phyloP scores from a whole-genome alignment of 2,888 invertebrate species.

The Stenodera caucasica region DNA sequence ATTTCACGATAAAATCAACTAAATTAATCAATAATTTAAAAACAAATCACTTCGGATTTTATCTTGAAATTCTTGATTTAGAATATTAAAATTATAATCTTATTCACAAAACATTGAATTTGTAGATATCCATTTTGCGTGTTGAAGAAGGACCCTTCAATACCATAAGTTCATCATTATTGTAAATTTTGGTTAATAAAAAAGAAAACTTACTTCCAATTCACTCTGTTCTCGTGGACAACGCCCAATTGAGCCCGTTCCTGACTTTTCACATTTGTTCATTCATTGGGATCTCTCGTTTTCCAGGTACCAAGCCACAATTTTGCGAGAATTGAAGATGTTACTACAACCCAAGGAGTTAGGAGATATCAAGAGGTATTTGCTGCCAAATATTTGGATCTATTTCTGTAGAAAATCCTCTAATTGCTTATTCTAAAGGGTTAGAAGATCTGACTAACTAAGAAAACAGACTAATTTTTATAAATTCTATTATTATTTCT shows the following conservation, averaged over 20 bases:
- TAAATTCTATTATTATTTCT: constrained; percentile 41
- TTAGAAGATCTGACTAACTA: neutral
- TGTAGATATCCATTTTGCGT: constrained; percentile 39
- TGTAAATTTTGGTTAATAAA: constrained; percentile 45
- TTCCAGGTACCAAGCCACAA: no score
- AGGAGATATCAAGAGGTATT: no score
- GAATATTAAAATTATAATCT: constrained; percentile 30
- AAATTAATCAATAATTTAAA: constrained; percentile 6
- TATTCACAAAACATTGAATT: constrained; percentile 33
- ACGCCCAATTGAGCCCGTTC: no score
- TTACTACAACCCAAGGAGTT: no score
- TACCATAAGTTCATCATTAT: constrained; percentile 35
- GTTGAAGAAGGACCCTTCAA: constrained; percentile 30
- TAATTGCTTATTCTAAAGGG: no score
- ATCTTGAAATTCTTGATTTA: constrained; percentile 30
- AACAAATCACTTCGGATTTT: constrained; percentile 16
- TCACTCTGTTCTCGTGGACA: neutral
- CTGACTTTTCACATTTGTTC: no score
- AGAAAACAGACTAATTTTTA: constrained; percentile 33
- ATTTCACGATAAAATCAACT: constrained; percentile 14
- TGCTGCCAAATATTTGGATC: no score
- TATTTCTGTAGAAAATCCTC: no score
- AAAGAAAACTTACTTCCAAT: constrained; percentile 18
- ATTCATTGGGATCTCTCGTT: no score
- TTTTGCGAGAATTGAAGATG: no score